These are phyloP conservation scores for Zosterops lateralis DNA, from an alignment of 2,113 vertebrate genomes.

Conservation along the genomic window DNA sequence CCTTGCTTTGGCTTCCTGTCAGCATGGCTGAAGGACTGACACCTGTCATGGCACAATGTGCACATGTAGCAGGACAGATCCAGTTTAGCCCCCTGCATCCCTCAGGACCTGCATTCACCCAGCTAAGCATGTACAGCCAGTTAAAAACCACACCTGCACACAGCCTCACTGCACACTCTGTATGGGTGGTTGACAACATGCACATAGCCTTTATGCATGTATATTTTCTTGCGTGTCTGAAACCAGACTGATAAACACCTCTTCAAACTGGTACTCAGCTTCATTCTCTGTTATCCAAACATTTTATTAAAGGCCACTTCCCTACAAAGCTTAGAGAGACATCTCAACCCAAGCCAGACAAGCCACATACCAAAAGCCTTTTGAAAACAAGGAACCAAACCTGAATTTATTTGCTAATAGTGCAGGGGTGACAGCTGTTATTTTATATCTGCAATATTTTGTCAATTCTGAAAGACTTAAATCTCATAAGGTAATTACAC, in stretches of 20 bases:
- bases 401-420: not conserved
- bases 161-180: not conserved
- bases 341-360: not conserved
- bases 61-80: rapidly evolving
- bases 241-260: conserved; percentile 5
- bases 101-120: not conserved
- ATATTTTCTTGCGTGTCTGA: not conserved
- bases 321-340: not conserved
- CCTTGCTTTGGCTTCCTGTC: not conserved
- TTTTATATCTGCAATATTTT: not conserved
- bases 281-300: conserved; percentile 9
- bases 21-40: not conserved
- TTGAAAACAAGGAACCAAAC: not conserved
- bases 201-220: not conserved
- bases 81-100: not conserved
- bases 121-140: not conserved
- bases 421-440: not conserved
- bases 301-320: conserved; percentile 2
- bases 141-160: not conserved
- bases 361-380: not conserved
- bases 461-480: not conserved
- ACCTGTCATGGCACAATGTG: not conserved
- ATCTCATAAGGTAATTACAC: not conserved
- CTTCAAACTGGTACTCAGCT: not conserved
- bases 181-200: rapidly evolving